Evolutionary conservation across 2,888 invertebrate genomes (phyloP).

Genomic region (Dasypogon diadema): DNA sequence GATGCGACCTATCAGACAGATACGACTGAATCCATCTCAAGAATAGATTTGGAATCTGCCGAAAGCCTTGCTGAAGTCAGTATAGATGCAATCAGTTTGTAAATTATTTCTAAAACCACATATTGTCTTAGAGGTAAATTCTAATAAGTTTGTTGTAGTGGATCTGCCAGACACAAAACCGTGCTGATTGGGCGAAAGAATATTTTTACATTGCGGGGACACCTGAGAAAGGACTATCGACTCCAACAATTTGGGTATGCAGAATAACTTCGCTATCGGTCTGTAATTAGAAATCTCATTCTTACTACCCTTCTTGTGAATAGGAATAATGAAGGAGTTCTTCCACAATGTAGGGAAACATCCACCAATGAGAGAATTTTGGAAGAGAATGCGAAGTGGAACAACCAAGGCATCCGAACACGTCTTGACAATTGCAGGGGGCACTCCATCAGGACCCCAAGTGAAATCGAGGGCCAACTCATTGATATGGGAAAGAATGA

Average conservation of each 20-base stretch:
- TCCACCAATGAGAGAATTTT: neutral
- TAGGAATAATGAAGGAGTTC: neutral
- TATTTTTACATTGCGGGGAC: too few species aligned
- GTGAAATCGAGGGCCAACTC: neutral
- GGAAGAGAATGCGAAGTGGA: neutral
- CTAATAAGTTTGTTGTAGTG: too few species aligned
- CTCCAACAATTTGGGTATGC: neutral
- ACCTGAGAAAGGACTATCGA: too few species aligned
- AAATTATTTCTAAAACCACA: too few species aligned
- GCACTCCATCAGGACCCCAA: neutral
- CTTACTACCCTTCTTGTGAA: neutral
- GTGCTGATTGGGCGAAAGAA: too few species aligned
- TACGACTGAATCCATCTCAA: too few species aligned
- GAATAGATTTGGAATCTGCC: too few species aligned
- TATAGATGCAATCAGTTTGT: too few species aligned
- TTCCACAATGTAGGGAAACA: neutral
- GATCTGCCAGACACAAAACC: too few species aligned
- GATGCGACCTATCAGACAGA: too few species aligned
- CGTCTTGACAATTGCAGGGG: neutral
- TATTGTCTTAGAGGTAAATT: too few species aligned
- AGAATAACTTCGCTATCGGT: neutral
- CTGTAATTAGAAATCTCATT: neutral
- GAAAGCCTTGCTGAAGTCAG: too few species aligned
- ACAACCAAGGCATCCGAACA: neutral
- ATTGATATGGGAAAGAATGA: neutral